Evolutionary conservation across 1,140 invertebrate species (phyloP).

Genomic region (Uloborus diversus): DNA sequence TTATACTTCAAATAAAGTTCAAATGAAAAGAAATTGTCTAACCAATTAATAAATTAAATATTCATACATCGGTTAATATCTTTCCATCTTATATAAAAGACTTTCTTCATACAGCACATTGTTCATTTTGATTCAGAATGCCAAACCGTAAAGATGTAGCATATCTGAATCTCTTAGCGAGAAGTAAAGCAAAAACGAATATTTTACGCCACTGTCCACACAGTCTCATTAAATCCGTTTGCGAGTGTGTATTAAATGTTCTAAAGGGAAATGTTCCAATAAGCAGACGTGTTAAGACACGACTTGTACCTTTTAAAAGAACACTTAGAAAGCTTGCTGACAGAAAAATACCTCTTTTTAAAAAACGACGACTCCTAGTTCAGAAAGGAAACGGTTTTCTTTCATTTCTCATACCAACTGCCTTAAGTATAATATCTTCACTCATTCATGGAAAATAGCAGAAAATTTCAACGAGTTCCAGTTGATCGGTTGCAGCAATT

Average conservation of each 20-base stretch:
- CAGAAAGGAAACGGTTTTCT: slow-evolving; percentile 8
- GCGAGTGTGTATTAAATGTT: slow-evolving; percentile 26
- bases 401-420: not conserved
- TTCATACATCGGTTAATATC: too few relatives aligned
- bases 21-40: too few relatives aligned
- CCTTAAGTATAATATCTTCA: not conserved
- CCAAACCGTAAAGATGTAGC: too few relatives aligned
- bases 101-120: too few relatives aligned
- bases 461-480: too few relatives aligned
- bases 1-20: too few relatives aligned
- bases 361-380: not conserved
- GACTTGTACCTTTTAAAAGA: not conserved
- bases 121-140: too few relatives aligned
- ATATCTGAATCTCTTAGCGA: not conserved
- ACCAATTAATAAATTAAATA: too few relatives aligned
- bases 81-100: not conserved
- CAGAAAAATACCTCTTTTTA: not conserved
- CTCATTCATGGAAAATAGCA: too few relatives aligned
- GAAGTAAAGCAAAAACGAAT: not conserved
- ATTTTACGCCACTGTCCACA: not conserved
- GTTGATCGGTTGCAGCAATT: too few relatives aligned
- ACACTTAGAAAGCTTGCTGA: slow-evolving; percentile 1
- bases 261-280: slow-evolving; percentile 19
- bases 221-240: slow-evolving; percentile 22
- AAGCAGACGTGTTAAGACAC: not conserved